Base-by-base conservation (phyloP, 2,888 invertebrate genomes). In the Adelognathus sp. region DNA sequence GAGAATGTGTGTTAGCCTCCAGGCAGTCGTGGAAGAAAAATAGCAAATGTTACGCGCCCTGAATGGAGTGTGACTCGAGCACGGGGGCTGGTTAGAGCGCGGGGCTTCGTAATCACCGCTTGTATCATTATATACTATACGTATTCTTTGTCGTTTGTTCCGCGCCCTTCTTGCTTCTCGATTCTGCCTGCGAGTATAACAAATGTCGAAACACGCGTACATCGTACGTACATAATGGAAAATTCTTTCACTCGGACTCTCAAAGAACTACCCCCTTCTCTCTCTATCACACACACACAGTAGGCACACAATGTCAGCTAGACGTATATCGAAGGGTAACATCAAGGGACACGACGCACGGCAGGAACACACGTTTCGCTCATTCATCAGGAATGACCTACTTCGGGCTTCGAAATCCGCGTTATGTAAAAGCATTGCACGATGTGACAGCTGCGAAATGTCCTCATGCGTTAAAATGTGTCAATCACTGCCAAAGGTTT, bases 401-500 rank as follows among this genome's bases (percentile, higher is more conserved):
- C 79, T 84, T 87, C 61, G 52, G 83, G 85, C 84, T 79, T 87
- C 84, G 82, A 81, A 79, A 72, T 18, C 60, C 29, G n/a, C n/a
- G 84, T 89, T 89, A 87, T 84, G 81, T 87, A 88, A 89, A 82
- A 46, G 50, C 58, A 61, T 60, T 52, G 44, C 61, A 24, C 56
- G 16, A 52, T 41, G 78, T 54, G n/a, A n/a, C n/a, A 70, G 73
- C 61, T 50, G n/a, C n/a, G 39, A 76, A 69, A 78, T 81, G 83
- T 86, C 82, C 86, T 86, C 66, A 31, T 81, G 64, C 76, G 76
- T 85, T 85, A 84, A 88, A 87, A 86, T 82, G 82, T 85, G 84
- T 79, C 86, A 83, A 86, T 86, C 83, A 82, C 71, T 71, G 64
- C 31, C 79, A 79, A 83, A 76, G 88, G 86, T 88, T 89, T 88